Conservation (phyloP, 2,797 vertebrate genomes). For the Spheniscus humboldti region DNA sequence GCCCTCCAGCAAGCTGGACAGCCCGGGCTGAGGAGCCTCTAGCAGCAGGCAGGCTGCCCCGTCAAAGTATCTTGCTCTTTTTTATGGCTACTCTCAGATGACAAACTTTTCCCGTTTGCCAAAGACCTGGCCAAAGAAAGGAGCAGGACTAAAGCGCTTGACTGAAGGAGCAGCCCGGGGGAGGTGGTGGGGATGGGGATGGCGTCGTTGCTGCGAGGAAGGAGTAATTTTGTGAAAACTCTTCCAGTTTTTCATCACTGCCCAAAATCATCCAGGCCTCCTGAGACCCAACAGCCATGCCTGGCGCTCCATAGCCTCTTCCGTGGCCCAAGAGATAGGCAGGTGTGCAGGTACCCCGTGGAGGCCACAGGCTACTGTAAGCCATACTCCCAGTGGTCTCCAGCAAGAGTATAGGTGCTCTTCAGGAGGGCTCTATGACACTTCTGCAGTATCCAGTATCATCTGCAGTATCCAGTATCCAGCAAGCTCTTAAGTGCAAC, state of each 20-base stretch:
- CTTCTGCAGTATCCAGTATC: background rate
- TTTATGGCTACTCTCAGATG: background rate
- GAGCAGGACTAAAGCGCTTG: fast-evolving
- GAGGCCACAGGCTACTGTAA: background rate
- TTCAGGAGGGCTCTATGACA: background rate
- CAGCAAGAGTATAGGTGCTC: background rate
- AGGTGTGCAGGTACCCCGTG: fast-evolving
- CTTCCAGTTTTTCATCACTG: background rate
- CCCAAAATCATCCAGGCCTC: background rate
- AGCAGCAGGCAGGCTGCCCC: too few relatives aligned
- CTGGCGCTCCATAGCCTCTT: background rate
- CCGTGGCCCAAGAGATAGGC: background rate
- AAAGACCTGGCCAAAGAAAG: background rate
- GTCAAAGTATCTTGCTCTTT: fast-evolving
- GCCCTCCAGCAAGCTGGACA: background rate
- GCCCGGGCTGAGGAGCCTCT: background rate
- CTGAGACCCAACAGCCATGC: fast-evolving
- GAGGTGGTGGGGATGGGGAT: too few relatives aligned
- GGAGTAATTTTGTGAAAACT: background rate
- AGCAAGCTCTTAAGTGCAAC: background rate
- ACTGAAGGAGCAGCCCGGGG: fast-evolving
- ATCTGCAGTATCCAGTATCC: background rate
- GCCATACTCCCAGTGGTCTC: too few relatives aligned
- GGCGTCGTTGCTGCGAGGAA: background rate
- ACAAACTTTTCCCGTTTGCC: background rate